Percentiles rank a stretch among this genome's conserved stretches.
Conservation (phyloP, 2,888 invertebrate species). For the Drosophila robusta region DNA sequence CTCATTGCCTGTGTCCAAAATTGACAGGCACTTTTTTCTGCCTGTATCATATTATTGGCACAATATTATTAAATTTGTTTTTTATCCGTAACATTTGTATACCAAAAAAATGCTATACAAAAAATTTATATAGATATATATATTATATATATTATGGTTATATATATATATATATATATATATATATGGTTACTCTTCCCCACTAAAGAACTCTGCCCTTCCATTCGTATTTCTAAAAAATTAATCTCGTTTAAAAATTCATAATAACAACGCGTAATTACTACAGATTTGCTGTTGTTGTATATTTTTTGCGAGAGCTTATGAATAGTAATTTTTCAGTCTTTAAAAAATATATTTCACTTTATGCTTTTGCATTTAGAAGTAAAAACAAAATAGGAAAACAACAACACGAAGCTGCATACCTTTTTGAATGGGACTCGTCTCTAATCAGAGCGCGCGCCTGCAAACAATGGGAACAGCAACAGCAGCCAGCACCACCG, state of each 20-base stretch:
- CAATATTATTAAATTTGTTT: too few species aligned
- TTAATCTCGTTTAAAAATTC: constrained; percentile 1
- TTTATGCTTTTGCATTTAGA: constrained; percentile 48
- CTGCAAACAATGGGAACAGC: constrained; percentile 72
- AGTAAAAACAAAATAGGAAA: constrained; percentile 15
- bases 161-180: too few species aligned
- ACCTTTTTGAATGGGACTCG: constrained; percentile 66
- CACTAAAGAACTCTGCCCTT: too few species aligned
- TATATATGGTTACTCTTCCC: too few species aligned
- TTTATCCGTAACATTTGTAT: too few species aligned
- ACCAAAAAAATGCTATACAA: too few species aligned
- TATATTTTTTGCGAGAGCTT: constrained; percentile 1
- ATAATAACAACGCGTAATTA: constrained; percentile 7
- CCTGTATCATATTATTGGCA: too few species aligned
- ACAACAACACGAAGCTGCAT: constrained; percentile 33
- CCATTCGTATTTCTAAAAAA: neutral
- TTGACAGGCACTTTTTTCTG: too few species aligned
- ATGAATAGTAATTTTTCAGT: constrained; percentile 24
- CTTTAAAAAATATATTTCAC: constrained; percentile 48
- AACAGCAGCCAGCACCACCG: constrained; percentile 18
- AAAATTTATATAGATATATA: too few species aligned
- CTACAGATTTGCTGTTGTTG: constrained; percentile 16
- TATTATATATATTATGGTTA: too few species aligned
- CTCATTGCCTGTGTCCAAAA: too few species aligned
- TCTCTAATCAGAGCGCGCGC: constrained; percentile 76